Base-by-base conservation (phyloP, 2,113 vertebrate species). In the Picathartes gymnocephalus region DNA sequence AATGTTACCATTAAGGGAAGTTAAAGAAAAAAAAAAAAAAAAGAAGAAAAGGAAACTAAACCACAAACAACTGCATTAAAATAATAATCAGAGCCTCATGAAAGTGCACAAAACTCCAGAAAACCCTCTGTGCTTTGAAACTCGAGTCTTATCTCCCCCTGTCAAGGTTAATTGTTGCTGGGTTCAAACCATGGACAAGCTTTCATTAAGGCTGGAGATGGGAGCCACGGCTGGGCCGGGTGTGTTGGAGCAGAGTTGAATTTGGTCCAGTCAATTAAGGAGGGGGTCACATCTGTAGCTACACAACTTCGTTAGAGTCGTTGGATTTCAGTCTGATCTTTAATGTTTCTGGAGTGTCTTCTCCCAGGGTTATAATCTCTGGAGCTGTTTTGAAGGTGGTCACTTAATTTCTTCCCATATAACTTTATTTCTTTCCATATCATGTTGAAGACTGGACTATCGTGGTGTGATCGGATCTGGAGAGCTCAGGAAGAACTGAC, bases 121-220 rank as follows among this genome's bases (percentile, higher is more conserved):
- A 78, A 88, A 78, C 47, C 51, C 45, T 66, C 72, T 71, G 76
- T 86, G 91, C 92, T 94, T 95, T 92, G 93, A 91, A 96, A 95
- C 62, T 37, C 39, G 70, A 95, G 7, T 91, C 93, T 95, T 96
- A 90, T 94, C 85, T 95, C 68, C 61, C 58, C 21, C 40, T 92
- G 88, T 92, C 80, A 60, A 96, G 88, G 76, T 90, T 95, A 94
- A 96, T 93, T 94, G 85, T 81, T 53, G 48, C 64, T 71, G 85
- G 85, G 90, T 96, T 97, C 95, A 96, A 94, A 74, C 37, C 72
- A 57, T 94, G 94, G 90, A 88, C 80, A 92, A 76, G 69, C 68
- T 92, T 90, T 93, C 88, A 74, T 95, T 88, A 62, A 11, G 47
- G 13, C 56, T 86, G 74, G 58, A 93, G 86, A 83, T 88, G 51